Evolutionary conservation across 2,113 vertebrate species (phyloP), one percentile per base, ranked within the genome.

Genomic region (Gobiocypris rarus): DNA sequence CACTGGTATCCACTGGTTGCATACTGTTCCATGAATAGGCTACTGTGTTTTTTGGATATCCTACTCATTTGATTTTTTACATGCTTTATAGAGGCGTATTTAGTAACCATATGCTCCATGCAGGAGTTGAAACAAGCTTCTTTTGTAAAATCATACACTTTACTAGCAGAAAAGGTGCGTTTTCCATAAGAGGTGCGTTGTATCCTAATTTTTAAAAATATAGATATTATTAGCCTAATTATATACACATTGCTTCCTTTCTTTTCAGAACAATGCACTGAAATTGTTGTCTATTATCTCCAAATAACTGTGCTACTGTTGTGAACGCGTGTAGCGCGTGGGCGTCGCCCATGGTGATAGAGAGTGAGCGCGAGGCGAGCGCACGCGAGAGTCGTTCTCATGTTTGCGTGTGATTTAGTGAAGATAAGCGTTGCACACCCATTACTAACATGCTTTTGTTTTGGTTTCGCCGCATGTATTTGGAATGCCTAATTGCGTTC

Each of bases 391-490:
- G 34, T 26, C 15, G 17, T 31, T 67, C 6, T 26, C 19, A 2
- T 69, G 65, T 31, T 26, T 79, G 24, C 76, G 22, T 41, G 38
- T 31, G 24, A 65, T 80, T 80, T 67, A 67, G 24, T 52, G 41
- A 4, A 45, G 78, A 80, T 67, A 80, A 67, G 14, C 75, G 5
- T 22, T 1, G 22, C 6, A 5, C 59, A 59, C 41, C 10, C 31
- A 78, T 24, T 70, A 19, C 52, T 10, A 79, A 61, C n/a, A 48
- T 48, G 52, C 63, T 75, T 48, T 61, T 48, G 24, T 83, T 83
- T 75, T 63, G 54, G 61, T 61, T 50, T n/a, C 26, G n/a, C 15
- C 19, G 15, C 38, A 24, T 73, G 81, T 45, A 73, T 82, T 82
- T 28, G 31, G 34, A 45, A 45, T 59, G 63, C 48, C 26, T 70